Evolutionary conservation across 2,113 vertebrate species (phyloP).

Genomic region (Pollimyrus isidori): DNA sequence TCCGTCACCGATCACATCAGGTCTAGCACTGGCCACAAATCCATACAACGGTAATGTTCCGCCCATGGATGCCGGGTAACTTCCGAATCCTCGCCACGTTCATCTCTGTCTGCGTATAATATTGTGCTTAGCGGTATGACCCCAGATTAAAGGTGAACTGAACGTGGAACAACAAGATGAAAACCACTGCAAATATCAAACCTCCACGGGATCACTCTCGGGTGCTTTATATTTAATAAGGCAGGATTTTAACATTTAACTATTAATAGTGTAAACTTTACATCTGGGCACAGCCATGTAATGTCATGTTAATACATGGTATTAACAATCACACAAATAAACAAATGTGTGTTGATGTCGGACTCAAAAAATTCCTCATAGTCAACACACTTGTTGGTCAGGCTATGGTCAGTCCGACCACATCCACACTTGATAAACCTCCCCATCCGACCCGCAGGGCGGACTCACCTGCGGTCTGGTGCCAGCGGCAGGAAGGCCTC

Average conservation of each 20-base stretch:
- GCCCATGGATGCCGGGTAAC: background rate
- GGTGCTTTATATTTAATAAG: background rate
- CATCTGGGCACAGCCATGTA: background rate
- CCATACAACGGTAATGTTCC: background rate
- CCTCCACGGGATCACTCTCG: background rate
- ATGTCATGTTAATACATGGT: background rate
- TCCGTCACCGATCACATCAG: background rate
- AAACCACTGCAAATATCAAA: background rate
- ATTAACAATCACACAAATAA: background rate
- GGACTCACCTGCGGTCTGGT: conserved; percentile 57
- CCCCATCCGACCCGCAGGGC: background rate
- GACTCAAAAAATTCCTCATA: background rate
- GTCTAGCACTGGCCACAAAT: background rate
- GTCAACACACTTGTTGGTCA: background rate
- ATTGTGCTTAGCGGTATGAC: background rate
- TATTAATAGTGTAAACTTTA: background rate
- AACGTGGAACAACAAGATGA: background rate
- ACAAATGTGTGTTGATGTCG: background rate
- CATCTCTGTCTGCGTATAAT: background rate
- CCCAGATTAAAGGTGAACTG: background rate
- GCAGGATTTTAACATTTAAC: background rate
- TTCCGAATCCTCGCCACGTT: background rate
- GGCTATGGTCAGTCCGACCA: background rate
- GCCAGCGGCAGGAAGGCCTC: conserved; percentile 48
- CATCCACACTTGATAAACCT: background rate